These are phyloP conservation scores for Enteromius treurensis DNA, from an alignment of 2,797 vertebrate genomes.

Conservation along the genomic window DNA sequence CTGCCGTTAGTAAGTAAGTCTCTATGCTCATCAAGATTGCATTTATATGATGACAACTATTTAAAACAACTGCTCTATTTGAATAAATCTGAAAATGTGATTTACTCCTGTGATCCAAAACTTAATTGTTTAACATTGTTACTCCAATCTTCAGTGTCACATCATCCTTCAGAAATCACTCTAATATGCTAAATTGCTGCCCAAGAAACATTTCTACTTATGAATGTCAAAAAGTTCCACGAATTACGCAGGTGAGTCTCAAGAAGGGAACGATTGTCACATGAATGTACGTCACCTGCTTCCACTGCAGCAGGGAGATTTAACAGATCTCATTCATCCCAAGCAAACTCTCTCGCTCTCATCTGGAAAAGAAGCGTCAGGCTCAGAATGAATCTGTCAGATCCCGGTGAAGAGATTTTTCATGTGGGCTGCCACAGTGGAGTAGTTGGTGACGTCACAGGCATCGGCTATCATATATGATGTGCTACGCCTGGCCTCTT, in stretches of 20 bases:
- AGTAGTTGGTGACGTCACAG: background rate
- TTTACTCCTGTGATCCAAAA: background rate
- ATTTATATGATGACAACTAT: background rate
- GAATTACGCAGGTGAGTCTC: background rate
- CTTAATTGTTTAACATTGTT: background rate
- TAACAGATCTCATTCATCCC: constrained; percentile 16
- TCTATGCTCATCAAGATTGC: background rate
- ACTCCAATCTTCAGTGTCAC: background rate
- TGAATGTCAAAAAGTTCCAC: background rate
- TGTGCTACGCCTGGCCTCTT: constrained; percentile 3
- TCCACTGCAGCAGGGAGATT: constrained; percentile 18
- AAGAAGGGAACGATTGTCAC: background rate
- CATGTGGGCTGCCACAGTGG: background rate
- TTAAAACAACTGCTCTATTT: background rate
- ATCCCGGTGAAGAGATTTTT: constrained; percentile 10
- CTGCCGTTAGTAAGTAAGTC: background rate
- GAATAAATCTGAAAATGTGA: background rate
- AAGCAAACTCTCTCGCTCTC: constrained; percentile 9
- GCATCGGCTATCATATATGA: constrained; percentile 3
- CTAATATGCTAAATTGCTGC: background rate
- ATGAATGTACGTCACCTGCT: background rate
- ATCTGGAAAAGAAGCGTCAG: constrained; percentile 15
- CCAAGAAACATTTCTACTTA: background rate
- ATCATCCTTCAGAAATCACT: background rate
- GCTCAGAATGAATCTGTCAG: constrained; percentile 27